These are phyloP conservation scores for Cryptomyrus ogoouensis DNA, from an alignment of 2,113 vertebrate species.

Conservation along the genomic window DNA sequence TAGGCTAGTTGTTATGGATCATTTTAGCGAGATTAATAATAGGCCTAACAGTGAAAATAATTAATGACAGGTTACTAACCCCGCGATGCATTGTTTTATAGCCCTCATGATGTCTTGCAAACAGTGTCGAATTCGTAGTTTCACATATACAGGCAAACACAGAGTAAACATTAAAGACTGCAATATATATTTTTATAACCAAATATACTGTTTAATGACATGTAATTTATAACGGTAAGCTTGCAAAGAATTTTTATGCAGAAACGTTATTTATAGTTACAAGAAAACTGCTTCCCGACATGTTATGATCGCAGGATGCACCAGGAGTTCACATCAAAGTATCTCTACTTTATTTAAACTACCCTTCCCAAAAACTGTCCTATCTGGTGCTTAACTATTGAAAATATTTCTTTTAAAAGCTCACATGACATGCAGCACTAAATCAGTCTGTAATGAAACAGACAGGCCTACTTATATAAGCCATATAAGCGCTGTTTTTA, in stretches of 20 bases:
- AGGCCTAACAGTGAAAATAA: background rate
- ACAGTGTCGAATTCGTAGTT: background rate
- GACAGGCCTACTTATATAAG: background rate
- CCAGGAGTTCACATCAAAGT: background rate
- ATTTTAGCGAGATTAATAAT: background rate
- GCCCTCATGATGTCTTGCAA: background rate
- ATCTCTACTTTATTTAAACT: background rate
- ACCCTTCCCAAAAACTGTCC: background rate
- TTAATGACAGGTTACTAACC: background rate
- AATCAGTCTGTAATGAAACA: background rate
- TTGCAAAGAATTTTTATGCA: background rate
- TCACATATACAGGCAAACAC: background rate
- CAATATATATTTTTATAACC: background rate
- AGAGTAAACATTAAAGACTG: background rate
- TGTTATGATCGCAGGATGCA: background rate
- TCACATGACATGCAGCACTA: background rate
- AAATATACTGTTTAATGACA: background rate
- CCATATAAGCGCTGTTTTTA: background rate
- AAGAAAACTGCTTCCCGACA: background rate
- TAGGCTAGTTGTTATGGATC: background rate
- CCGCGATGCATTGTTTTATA: background rate
- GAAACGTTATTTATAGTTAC: background rate
- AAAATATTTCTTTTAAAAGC: background rate
- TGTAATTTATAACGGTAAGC: background rate
- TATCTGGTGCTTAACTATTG: background rate